phyloP scores from a whole-genome alignment of 2,113 vertebrate genomes.

The Athene cunicularia region DNA sequence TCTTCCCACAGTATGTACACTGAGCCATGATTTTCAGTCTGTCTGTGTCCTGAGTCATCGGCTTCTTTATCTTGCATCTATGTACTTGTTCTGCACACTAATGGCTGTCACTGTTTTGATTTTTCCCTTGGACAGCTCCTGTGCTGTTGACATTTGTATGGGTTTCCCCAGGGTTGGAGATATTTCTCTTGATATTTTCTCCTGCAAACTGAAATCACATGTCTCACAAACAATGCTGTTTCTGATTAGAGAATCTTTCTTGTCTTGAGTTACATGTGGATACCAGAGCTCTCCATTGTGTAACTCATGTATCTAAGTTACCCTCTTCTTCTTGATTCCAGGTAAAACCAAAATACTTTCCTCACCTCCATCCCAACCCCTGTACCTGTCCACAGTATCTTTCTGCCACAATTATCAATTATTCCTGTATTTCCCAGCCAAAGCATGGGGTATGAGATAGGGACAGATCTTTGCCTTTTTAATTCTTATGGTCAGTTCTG shows the following conservation, averaged over 20 bases:
- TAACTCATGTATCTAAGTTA: not conserved
- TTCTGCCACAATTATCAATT: not conserved
- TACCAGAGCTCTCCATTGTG: conserved; percentile 15
- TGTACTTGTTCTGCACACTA: not conserved
- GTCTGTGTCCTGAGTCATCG: conserved; percentile 28
- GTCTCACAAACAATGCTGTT: not conserved
- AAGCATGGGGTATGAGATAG: not conserved
- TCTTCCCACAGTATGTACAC: not conserved
- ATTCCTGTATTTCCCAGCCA: not conserved
- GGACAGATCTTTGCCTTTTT: not conserved
- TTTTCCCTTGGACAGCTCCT: conserved; percentile 38
- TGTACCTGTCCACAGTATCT: not conserved
- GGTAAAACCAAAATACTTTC: not conserved
- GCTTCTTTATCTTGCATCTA: conserved; percentile 2
- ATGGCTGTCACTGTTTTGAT: conserved; percentile 10
- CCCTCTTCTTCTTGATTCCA: not conserved
- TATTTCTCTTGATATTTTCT: conserved; percentile 19
- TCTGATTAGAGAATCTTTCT: conserved; percentile 32
- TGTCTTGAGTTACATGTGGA: conserved; percentile 16
- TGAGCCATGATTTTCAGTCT: conserved; percentile 3
- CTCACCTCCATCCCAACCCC: not conserved
- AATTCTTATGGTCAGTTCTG: not conserved
- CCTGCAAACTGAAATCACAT: conserved; percentile 35
- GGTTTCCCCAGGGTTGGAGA: not conserved
- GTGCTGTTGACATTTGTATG: not conserved